These are phyloP conservation scores for Alloplasta piceator DNA, from an alignment of 2,888 invertebrate genomes.

Conservation along the genomic window DNA sequence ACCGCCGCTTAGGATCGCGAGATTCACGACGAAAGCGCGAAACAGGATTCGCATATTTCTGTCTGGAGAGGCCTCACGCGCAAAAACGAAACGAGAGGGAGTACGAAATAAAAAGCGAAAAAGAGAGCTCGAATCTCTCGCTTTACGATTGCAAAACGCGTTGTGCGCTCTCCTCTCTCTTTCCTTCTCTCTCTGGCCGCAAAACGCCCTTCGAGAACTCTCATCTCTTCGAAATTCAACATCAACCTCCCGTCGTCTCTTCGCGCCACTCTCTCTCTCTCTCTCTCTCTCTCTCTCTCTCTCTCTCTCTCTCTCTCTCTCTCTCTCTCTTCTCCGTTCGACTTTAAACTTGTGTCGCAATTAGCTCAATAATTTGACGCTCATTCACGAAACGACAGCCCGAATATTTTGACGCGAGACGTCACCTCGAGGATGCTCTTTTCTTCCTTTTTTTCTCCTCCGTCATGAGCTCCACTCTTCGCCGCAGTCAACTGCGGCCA, in stretches of 20 bases:
- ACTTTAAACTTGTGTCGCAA: constrained; percentile 80
- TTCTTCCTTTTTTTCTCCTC: neutral
- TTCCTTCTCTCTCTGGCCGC: constrained; percentile 57
- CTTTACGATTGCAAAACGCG: constrained; percentile 70
- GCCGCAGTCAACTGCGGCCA: constrained; percentile 54
- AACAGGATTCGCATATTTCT: constrained; percentile 80
- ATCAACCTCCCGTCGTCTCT: constrained; percentile 49
- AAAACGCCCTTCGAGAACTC: constrained; percentile 3
- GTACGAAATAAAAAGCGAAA: constrained; percentile 63
- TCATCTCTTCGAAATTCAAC: constrained; percentile 3
- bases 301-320: too few relatives aligned
- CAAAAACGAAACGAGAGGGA: constrained; percentile 63
- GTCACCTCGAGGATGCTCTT: constrained; percentile 65
- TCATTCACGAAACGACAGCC: constrained; percentile 54
- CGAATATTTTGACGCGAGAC: constrained; percentile 73
- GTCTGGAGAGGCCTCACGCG: constrained; percentile 76
- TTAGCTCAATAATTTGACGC: constrained; percentile 82
- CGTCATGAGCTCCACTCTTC: constrained; percentile 61
- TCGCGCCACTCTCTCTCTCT: constrained; percentile 43
- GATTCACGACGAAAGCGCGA: constrained; percentile 45
- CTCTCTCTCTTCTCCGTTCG: constrained; percentile 74
- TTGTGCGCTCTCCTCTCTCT: constrained; percentile 59
- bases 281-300: constrained; percentile 70
- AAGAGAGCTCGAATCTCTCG: constrained; percentile 74
- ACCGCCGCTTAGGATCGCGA: constrained; percentile 70